Evolutionary conservation across 2,888 invertebrate species (phyloP).

Genomic region (Polydrusus cervinus): DNA sequence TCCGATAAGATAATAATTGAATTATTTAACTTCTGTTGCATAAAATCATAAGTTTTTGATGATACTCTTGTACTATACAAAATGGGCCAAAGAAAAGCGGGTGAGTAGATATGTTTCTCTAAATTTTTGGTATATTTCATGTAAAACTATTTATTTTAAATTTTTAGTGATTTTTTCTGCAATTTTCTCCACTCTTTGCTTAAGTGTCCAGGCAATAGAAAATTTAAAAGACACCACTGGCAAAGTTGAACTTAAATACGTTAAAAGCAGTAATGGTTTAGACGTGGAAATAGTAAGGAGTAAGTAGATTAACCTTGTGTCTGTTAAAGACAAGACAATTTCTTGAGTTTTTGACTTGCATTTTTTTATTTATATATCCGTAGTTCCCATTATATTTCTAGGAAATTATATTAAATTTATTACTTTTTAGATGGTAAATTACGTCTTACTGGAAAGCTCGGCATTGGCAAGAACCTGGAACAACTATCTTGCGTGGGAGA

Average conservation of each 20-base stretch:
- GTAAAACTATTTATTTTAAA: neutral
- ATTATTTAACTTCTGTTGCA: too few relatives aligned
- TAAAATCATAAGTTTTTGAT: too few relatives aligned
- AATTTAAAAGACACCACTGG: slow-evolving; percentile 43
- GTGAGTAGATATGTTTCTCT: neutral
- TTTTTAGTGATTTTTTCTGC: slow-evolving; percentile 9
- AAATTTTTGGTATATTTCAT: too few relatives aligned
- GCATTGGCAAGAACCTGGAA: slow-evolving; percentile 29
- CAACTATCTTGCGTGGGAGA: slow-evolving; percentile 26
- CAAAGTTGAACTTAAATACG: slow-evolving; percentile 28
- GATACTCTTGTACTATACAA: too few relatives aligned
- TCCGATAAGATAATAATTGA: too few relatives aligned
- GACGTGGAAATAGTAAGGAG: slow-evolving; percentile 36
- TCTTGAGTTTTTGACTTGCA: too few relatives aligned
- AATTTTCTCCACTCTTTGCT: neutral
- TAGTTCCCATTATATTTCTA: too few relatives aligned
- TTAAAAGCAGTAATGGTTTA: slow-evolving; percentile 27
- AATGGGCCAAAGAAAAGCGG: too few relatives aligned
- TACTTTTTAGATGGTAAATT: slow-evolving; percentile 35
- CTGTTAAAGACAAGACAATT: too few relatives aligned
- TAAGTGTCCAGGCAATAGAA: neutral
- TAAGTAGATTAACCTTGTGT: too few relatives aligned
- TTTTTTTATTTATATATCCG: too few relatives aligned
- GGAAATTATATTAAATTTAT: neutral
- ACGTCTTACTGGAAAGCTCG: slow-evolving; percentile 35